Conservation (phyloP, 2,797 vertebrate species). For the Falco peregrinus region DNA sequence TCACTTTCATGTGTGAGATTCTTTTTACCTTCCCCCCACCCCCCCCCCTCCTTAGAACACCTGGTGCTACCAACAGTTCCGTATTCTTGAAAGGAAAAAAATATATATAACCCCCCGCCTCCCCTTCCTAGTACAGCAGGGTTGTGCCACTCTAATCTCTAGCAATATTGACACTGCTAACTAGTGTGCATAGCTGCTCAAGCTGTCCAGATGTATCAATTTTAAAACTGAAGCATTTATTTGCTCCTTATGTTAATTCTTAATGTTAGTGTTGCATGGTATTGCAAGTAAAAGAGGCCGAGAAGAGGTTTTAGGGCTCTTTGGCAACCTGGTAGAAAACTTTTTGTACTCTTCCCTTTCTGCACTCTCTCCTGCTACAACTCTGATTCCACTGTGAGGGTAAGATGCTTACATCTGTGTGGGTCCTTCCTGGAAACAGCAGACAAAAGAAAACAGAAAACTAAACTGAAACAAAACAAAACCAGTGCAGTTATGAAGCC, state of each 20-base stretch:
- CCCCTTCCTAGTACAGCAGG: background rate
- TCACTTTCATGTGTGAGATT: slow-evolving; percentile 9
- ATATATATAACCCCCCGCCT: no score
- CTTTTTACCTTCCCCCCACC: background rate
- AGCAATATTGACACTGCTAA: background rate
- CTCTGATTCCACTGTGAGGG: background rate
- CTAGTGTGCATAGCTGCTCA: background rate
- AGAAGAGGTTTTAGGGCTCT: background rate
- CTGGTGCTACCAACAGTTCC: background rate
- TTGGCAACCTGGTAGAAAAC: background rate
- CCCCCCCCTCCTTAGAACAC: background rate
- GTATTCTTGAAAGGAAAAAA: background rate
- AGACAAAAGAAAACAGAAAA: background rate
- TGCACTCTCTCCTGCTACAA: background rate
- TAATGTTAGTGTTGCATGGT: background rate
- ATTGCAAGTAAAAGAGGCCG: background rate
- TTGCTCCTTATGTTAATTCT: background rate
- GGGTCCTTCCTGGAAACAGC: slow-evolving; percentile 17
- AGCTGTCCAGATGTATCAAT: background rate
- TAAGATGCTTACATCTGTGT: background rate
- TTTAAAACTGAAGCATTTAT: background rate
- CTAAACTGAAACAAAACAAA: background rate
- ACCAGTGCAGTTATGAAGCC: background rate
- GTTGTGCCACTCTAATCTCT: background rate
- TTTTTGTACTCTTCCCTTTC: background rate